Evolutionary conservation across 2,888 invertebrate genomes (phyloP), one percentile per base, ranked within the genome.

Genomic region (Deroplatys truncata): DNA sequence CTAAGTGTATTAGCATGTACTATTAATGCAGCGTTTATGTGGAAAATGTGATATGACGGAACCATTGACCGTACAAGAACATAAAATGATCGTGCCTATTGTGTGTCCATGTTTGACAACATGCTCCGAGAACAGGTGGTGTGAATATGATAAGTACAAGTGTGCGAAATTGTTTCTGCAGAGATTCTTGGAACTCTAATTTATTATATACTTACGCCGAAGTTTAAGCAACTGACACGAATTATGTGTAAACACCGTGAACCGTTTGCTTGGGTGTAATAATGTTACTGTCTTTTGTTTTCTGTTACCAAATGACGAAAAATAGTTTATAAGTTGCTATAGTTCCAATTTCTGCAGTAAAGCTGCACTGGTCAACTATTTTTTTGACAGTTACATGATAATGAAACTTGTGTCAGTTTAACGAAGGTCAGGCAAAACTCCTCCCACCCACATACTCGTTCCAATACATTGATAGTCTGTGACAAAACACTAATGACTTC

Each of bases 71-170:
- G 20, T 20, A 7, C 56, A 72, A 72, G 16, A 20, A 25, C 56
- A 72, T 25, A 20, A 72, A 72, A 72, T 20, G 56, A 72, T 72
- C 20, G 56, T 72, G 56, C 35, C 82, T 72, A 29, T 31, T 31
- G 35, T 82, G 87, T 28, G 20, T 84, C 29, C 28, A 72, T 89
- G 85, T 89, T 84, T 88, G 88, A 84, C 89, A 89, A 88, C 89
- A 89, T 85, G 88, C 43, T 88, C 29, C 72, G 43, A 31, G 89
- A 89, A 89, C 89, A 89, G 89, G 89, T 89, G 89, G 89, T 89
- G 89, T 85, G 85, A 85, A 84, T 88, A 85, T 15, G 35, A 72
- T 43, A 89, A n/a, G 16, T 31, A 86, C 28, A 35, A 83, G 28
- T 20, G 43, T 82, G 87, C 35, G n/a, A 83, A 83, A 83, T 83